A percentile compares a stretch with the other conserved stretches of the same genome.
Conservation (phyloP, 2,113 vertebrate genomes). For the Microtus pennsylvanicus region DNA sequence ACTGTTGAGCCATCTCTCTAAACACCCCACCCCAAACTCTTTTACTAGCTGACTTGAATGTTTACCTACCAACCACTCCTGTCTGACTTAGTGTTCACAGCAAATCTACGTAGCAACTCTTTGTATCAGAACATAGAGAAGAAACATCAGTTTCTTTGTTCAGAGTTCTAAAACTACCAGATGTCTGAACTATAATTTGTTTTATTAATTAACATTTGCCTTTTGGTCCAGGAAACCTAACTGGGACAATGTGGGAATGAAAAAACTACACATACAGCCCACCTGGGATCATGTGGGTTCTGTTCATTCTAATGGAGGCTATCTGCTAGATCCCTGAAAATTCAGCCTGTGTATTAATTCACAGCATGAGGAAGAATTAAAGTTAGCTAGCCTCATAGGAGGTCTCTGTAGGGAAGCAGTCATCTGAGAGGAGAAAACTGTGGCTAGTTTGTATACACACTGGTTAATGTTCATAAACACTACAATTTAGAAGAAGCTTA, state of each 20-base stretch:
- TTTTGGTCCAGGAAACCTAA: background rate
- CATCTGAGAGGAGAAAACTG: background rate
- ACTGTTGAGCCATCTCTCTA: background rate
- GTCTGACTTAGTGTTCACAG: background rate
- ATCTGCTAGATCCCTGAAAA: background rate
- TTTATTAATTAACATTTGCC: background rate
- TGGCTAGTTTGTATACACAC: background rate
- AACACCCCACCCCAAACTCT: background rate
- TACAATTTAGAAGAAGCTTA: background rate
- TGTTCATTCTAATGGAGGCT: background rate
- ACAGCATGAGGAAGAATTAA: background rate
- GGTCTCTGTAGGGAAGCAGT: background rate
- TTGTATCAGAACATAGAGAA: background rate
- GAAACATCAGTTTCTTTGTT: background rate
- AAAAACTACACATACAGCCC: background rate
- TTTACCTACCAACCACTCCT: background rate
- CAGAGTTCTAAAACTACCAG: background rate
- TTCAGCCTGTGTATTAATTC: background rate
- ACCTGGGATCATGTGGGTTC: background rate
- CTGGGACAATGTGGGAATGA: background rate
- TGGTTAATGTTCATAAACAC: background rate
- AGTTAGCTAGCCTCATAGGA: background rate
- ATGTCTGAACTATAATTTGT: conserved; percentile 19
- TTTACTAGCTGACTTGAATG: background rate
- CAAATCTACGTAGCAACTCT: background rate